Evolutionary conservation across 2,888 invertebrate genomes (phyloP).

Genomic region (Eupithecia dodoneata): DNA sequence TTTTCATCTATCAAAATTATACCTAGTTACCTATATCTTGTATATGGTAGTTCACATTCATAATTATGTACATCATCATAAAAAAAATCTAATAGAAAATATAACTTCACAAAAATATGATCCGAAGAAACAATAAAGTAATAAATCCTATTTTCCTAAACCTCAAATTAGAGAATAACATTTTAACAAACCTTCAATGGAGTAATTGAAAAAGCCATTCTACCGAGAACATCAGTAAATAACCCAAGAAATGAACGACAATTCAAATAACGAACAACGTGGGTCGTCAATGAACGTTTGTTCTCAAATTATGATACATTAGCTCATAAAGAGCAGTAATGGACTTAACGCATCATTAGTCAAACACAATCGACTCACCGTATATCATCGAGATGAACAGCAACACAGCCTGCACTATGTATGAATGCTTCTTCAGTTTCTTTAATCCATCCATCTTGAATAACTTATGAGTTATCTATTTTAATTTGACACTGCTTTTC

Average conservation of each 20-base stretch:
- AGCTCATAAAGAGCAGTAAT: conserved; percentile 44
- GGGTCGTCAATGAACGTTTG: conserved; percentile 21
- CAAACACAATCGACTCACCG: conserved; percentile 66
- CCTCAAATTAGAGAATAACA: neutral
- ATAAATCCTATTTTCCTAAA: neutral
- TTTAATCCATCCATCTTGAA: conserved; percentile 71
- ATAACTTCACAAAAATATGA: neutral
- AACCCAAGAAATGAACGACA: neutral
- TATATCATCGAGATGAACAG: conserved; percentile 76
- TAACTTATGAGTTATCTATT: conserved; percentile 51
- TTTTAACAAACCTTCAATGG: neutral
- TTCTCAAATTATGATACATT: conserved; percentile 27
- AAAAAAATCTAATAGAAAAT: neutral
- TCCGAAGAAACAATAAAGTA: neutral
- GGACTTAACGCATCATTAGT: conserved; percentile 48
- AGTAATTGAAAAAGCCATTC: neutral
- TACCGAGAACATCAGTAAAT: neutral
- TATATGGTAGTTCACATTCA: too few species aligned
- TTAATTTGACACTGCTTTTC: conserved; percentile 75
- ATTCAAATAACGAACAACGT: conserved; percentile 5
- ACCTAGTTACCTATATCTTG: too few species aligned
- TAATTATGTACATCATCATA: neutral
- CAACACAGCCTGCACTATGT: conserved; percentile 72
- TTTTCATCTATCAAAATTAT: neutral
- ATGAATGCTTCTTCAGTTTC: conserved; percentile 73